Evolutionary conservation across 2,888 invertebrate genomes (phyloP).

Genomic region (Neocrepidodera transversa): DNA sequence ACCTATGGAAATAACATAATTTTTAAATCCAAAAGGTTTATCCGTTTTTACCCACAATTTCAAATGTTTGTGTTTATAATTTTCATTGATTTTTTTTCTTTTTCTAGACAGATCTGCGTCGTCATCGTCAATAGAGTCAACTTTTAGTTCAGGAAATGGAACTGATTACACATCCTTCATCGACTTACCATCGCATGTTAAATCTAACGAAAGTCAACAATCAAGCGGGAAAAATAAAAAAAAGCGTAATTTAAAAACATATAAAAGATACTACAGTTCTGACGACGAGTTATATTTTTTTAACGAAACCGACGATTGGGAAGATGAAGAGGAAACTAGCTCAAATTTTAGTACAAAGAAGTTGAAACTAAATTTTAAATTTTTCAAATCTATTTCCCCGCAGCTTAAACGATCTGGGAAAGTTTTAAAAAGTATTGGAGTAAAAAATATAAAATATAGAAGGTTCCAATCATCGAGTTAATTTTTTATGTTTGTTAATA

Average conservation of each 20-base stretch:
- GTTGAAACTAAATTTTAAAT: constrained; percentile 15
- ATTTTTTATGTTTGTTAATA: not conserved
- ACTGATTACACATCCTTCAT: constrained; percentile 2
- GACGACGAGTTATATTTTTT: constrained; percentile 10
- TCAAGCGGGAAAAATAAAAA: not conserved
- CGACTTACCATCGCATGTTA: not conserved
- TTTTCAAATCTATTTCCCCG: constrained; percentile 10
- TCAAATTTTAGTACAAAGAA: constrained; percentile 18
- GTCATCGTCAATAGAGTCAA: not conserved
- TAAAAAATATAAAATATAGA: constrained; percentile 12
- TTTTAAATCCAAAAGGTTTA: too few species aligned
- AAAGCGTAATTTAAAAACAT: not conserved
- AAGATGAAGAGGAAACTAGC: not conserved
- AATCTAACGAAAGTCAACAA: not conserved
- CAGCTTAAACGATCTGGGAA: not conserved
- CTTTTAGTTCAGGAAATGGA: not conserved
- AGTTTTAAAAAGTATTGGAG: not conserved
- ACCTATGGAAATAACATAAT: too few species aligned
- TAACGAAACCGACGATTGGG: not conserved
- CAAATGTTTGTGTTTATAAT: not conserved
- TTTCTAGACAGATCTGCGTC: constrained; percentile 2
- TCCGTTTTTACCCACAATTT: not conserved
- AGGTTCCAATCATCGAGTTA: not conserved
- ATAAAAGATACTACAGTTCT: constrained; percentile 5
- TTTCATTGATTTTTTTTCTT: not conserved